These are phyloP conservation scores for Aphodius sticticus DNA, from an alignment of 2,888 invertebrate genomes.

Conservation along the genomic window DNA sequence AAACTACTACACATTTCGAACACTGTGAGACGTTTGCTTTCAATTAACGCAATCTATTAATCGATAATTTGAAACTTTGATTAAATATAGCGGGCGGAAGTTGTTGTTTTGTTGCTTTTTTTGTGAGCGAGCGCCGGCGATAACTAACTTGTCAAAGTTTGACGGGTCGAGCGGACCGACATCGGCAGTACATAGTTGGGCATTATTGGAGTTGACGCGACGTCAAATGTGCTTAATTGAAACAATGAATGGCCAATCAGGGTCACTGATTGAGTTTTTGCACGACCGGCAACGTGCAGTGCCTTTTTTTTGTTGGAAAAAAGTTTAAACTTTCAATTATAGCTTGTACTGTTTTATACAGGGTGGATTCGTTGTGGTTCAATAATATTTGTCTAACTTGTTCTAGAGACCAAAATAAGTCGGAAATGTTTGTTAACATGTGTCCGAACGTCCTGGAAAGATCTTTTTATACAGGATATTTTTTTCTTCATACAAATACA, in stretches of 20 bases:
- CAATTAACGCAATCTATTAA: conserved; percentile 34
- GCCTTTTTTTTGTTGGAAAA: background rate
- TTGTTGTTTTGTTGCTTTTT: too few relatives aligned
- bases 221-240: conserved; percentile 25
- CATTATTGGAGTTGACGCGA: conserved; percentile 20
- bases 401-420: too few relatives aligned
- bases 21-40: background rate
- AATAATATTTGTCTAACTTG: too few relatives aligned
- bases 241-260: conserved; percentile 27
- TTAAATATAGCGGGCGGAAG: conserved; percentile 17
- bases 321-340: background rate
- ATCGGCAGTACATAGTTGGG: conserved; percentile 13
- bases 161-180: background rate
- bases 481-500: too few relatives aligned
- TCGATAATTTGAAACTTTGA: conserved; percentile 21
- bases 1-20: conserved; percentile 18
- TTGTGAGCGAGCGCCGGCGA: conserved; percentile 6
- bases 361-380: too few relatives aligned
- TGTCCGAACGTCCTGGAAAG: too few relatives aligned
- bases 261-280: conserved; percentile 22
- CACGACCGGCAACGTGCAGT: background rate
- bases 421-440: too few relatives aligned
- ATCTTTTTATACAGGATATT: too few relatives aligned
- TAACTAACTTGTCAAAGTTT: conserved; percentile 23
- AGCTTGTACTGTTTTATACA: background rate